These are phyloP conservation scores for Eptesicus fuscus DNA, from an alignment of 2,113 vertebrate species.

Conservation along the genomic window DNA sequence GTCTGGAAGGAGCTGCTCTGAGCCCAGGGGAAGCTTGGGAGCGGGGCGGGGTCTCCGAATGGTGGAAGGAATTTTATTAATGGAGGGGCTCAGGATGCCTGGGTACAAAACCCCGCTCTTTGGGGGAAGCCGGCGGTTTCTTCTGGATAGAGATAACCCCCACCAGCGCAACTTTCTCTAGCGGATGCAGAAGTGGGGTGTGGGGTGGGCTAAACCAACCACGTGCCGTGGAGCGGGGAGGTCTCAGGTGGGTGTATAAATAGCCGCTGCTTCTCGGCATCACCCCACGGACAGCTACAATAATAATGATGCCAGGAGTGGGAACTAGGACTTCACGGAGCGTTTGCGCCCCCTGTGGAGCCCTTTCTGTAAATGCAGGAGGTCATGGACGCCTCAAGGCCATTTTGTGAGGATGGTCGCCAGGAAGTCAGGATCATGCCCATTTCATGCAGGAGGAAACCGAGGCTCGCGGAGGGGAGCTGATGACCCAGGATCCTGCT, in stretches of 20 bases:
- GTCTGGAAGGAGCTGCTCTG: not conserved
- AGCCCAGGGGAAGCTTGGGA: not conserved
- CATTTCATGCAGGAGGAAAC: not conserved
- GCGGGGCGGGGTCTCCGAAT: not conserved
- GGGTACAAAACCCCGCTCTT: not conserved
- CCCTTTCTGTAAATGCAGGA: not conserved
- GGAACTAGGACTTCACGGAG: not conserved
- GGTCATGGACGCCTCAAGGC: not conserved
- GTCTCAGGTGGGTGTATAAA: too few relatives aligned
- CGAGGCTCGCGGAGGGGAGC: not conserved
- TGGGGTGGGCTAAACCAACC: not conserved
- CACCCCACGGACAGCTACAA: not conserved
- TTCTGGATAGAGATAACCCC: not conserved
- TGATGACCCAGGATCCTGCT: not conserved
- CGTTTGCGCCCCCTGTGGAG: rapidly evolving
- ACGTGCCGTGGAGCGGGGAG: not conserved
- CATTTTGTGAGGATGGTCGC: not conserved
- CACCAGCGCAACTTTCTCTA: not conserved
- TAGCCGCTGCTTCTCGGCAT: not conserved
- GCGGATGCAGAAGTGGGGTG: not conserved
- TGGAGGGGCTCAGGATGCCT: not conserved
- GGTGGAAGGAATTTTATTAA: not conserved
- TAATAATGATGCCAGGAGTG: rapidly evolving
- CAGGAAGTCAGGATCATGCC: rapidly evolving
- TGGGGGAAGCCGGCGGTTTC: not conserved